A percentile compares a stretch with the other conserved stretches of the same genome.
Evolutionary conservation across 2,113 vertebrate species (phyloP).

Genomic region (Grallaria varia): DNA sequence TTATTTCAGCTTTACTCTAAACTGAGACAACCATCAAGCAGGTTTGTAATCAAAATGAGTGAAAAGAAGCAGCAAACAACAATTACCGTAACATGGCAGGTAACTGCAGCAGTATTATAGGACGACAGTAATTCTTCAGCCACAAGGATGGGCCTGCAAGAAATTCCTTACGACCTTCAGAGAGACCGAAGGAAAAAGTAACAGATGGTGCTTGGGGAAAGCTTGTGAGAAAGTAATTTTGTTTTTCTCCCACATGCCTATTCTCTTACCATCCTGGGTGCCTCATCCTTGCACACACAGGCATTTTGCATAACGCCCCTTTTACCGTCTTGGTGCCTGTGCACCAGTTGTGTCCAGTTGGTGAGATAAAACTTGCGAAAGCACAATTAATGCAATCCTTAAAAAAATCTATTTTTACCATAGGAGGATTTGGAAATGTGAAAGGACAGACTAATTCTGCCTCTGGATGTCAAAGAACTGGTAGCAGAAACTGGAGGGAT

Average conservation of each 20-base stretch:
- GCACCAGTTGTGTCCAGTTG: background rate
- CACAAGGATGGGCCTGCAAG: background rate
- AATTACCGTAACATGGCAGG: background rate
- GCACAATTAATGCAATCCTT: background rate
- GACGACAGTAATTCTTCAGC: background rate
- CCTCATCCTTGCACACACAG: rapidly evolving
- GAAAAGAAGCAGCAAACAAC: background rate
- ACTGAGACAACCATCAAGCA: too few relatives aligned
- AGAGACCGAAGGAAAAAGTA: background rate
- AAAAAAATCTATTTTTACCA: background rate
- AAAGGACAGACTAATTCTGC: background rate
- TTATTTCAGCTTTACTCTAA: too few relatives aligned
- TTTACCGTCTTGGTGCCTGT: background rate
- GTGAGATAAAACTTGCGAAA: background rate
- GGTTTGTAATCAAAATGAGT: background rate
- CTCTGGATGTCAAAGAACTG: background rate
- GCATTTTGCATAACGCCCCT: background rate
- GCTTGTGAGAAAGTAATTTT: background rate
- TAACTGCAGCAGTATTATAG: background rate
- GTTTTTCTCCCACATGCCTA: background rate
- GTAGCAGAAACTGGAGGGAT: background rate
- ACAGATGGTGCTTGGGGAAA: background rate
- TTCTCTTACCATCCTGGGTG: background rate
- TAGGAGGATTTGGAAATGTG: background rate
- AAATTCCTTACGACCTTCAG: background rate